phyloP scores from a whole-genome alignment of 2,888 invertebrate genomes.

The Caenorhabditis sp. region DNA sequence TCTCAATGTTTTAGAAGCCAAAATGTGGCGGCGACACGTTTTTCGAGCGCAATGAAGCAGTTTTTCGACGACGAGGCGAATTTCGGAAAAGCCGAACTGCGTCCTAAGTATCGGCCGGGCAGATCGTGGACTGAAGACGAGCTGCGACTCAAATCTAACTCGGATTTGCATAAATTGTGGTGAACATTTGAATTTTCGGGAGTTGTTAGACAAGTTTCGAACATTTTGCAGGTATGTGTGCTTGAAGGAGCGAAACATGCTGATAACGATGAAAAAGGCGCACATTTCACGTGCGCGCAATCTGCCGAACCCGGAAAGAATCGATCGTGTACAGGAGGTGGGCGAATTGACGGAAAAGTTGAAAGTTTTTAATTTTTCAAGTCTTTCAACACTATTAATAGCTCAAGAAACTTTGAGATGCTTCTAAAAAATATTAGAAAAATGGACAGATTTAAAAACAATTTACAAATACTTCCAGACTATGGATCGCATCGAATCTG shows the following conservation, averaged over 20 bases:
- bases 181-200: conserved; percentile 80
- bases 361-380: too few relatives aligned
- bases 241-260: conserved; percentile 96
- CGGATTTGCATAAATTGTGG: conserved; percentile 97
- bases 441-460: too few relatives aligned
- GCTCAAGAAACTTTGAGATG: too few relatives aligned
- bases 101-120: conserved; percentile 72
- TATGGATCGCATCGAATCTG: conserved; percentile 92
- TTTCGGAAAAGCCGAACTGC: conserved; percentile 68
- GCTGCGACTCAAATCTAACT: conserved; percentile 92
- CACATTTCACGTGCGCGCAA: conserved; percentile 82
- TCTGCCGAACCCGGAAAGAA: conserved; percentile 78
- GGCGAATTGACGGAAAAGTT: not conserved
- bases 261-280: conserved; percentile 89
- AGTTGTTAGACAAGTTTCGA: not conserved
- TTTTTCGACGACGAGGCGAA: conserved; percentile 74
- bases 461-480: conserved; percentile 82
- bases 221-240: conserved; percentile 84
- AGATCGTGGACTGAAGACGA: conserved; percentile 89
- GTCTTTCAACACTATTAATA: too few relatives aligned
- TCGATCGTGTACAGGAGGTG: conserved; percentile 76
- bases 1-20: conserved; percentile 12
- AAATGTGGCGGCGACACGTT: conserved; percentile 10
- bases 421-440: too few relatives aligned
- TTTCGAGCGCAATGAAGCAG: conserved; percentile 47